Evolutionary conservation across 1,140 invertebrate species (phyloP).

Genomic region (Bombus superbus): DNA sequence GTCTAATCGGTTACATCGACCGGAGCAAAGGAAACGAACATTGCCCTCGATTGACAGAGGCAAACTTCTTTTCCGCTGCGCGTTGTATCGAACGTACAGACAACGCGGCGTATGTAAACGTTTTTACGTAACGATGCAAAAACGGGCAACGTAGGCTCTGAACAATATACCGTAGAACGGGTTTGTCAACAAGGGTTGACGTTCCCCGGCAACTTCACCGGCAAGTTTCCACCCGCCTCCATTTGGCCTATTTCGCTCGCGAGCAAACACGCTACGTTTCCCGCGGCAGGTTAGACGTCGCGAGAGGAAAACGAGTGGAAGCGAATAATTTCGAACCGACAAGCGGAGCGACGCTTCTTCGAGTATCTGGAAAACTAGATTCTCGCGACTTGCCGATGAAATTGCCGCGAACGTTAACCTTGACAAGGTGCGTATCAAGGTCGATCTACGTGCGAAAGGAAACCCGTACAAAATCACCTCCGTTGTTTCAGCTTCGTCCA

Average conservation of each 20-base stretch:
- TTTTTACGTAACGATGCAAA: not conserved
- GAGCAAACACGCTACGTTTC: not conserved
- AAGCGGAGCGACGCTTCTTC: too few relatives aligned
- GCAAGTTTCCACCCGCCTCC: not conserved
- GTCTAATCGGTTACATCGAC: not conserved
- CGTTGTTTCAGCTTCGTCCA: too few relatives aligned
- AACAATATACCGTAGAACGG: not conserved
- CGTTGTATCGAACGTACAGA: not conserved
- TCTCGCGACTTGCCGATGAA: too few relatives aligned
- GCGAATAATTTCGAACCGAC: not conserved
- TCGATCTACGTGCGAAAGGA: too few relatives aligned
- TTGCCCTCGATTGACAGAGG: not conserved
- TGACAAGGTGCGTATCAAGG: too few relatives aligned
- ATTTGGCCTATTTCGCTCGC: not conserved
- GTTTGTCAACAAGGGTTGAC: slow-evolving; percentile 2
- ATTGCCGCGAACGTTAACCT: too few relatives aligned
- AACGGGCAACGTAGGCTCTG: not conserved
- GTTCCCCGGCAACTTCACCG: not conserved
- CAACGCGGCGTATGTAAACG: not conserved
- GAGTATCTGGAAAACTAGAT: too few relatives aligned
- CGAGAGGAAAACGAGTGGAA: too few relatives aligned
- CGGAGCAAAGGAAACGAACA: not conserved
- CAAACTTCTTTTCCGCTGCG: not conserved
- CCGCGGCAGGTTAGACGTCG: not conserved
- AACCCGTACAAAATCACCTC: too few relatives aligned